Base-by-base conservation (phyloP, 2,888 invertebrate genomes). In the Caenorhabditis zanzibari region DNA sequence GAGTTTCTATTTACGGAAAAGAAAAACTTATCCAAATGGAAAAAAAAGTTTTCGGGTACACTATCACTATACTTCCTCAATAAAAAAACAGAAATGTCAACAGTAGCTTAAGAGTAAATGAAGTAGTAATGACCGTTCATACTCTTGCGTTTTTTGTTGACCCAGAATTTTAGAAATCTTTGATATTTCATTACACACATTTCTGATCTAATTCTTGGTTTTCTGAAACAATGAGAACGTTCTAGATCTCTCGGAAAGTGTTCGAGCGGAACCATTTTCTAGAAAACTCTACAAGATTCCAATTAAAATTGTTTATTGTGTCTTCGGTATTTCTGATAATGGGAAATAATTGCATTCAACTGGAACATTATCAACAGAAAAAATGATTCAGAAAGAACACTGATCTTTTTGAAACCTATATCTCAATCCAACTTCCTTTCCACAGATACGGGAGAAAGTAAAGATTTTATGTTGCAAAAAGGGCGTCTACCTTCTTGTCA, bases 71-170 rank as follows among this genome's bases (percentile, higher is more conserved):
- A 59, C 76, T 69, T 69, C 61, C 76, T 76, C 59, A 58, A 61
- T 61, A 19, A 47, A 74, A 69, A 76, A 76, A 76, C 61, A 75
- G 59, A 32, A 47, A 41, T 54, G 68, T 28, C 61, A 68, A 68
- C 58, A 59, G 32, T 56, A 28, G 66, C 28, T 59, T 54, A 16
- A 38, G 56, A 64, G 74, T n/a, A n/a, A n/a, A n/a, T n/a, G n/a
- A n/a, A n/a, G n/a, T 76, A 49, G 52, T 76, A 52, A 69, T 69
- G 76, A 76, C 76, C 76, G 76, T 76, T 76, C 69, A 59, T 38
- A 26, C 56, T 47, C 2, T 63, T 56, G n/a, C 41, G 58, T 16
- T 68, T 47, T 58, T 24, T 66, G 47, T 74, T 74, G 26, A 74
- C 47, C 16, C 44, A 64, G 64, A 41, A 26, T 32, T 74, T 74